Conservation (phyloP, 2,888 invertebrate species). For the Azorinus chamasolen region DNA sequence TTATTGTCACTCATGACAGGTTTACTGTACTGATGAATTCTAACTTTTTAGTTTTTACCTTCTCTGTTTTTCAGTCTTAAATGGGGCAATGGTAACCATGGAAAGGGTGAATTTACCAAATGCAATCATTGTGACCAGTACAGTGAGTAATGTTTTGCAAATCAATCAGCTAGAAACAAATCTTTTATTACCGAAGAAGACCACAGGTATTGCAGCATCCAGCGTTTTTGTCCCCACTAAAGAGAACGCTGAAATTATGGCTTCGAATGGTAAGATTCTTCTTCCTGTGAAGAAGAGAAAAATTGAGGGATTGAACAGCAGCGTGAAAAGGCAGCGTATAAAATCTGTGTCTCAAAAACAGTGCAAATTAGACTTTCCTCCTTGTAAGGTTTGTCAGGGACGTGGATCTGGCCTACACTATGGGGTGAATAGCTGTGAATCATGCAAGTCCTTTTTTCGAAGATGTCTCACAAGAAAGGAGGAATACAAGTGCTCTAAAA, state of each 20-base stretch:
- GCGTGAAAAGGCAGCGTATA: conserved; percentile 42
- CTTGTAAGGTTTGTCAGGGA: conserved; percentile 59
- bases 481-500: conserved; percentile 58
- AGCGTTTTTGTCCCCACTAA: neutral
- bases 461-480: conserved; percentile 62
- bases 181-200: neutral
- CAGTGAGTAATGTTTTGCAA: neutral
- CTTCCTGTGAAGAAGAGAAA: conserved; percentile 56
- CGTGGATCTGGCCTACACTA: conserved; percentile 63
- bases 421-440: conserved; percentile 66
- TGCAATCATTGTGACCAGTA: no score
- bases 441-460: conserved; percentile 62
- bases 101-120: no score
- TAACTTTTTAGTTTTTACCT: no score
- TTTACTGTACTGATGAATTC: no score
- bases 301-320: conserved; percentile 29
- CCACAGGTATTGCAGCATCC: neutral
- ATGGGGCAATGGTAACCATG: no score
- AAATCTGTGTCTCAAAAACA: conserved; percentile 61
- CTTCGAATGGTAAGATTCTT: conserved; percentile 7
- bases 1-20: no score
- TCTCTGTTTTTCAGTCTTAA: no score
- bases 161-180: neutral
- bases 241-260: neutral
- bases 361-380: conserved; percentile 63